Conservation (phyloP, 2,113 vertebrate genomes). For the Tragelaphus imberbis region DNA sequence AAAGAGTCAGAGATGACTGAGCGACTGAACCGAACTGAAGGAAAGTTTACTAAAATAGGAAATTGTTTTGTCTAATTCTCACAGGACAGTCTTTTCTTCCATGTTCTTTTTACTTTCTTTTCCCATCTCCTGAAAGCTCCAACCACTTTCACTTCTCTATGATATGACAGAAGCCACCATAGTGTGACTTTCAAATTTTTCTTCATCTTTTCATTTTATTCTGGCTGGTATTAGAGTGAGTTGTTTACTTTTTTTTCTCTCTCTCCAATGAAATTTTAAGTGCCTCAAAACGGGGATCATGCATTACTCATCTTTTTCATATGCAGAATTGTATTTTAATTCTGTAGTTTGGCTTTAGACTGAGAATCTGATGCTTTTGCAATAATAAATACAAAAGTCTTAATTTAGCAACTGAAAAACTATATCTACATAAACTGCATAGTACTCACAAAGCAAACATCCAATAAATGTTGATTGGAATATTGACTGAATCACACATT, state of each 20-base stretch:
- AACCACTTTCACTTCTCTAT: background rate
- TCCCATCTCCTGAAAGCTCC: background rate
- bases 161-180: background rate
- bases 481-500: background rate
- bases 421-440: background rate
- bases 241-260: background rate
- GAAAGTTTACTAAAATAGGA: background rate
- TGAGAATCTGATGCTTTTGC: background rate
- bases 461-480: background rate
- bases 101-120: background rate
- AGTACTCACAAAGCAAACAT: background rate
- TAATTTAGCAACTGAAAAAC: constrained; percentile 37
- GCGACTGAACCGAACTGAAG: background rate
- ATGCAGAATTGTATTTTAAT: background rate
- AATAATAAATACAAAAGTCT: constrained; percentile 21
- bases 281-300: background rate
- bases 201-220: background rate
- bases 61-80: background rate
- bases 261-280: background rate
- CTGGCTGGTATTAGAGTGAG: background rate
- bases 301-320: background rate
- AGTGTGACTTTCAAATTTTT: background rate
- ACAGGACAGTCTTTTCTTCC: background rate
- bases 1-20: background rate
- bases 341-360: background rate